phyloP scores from a whole-genome alignment of 2,797 vertebrate genomes.

The Chelmon rostratus region DNA sequence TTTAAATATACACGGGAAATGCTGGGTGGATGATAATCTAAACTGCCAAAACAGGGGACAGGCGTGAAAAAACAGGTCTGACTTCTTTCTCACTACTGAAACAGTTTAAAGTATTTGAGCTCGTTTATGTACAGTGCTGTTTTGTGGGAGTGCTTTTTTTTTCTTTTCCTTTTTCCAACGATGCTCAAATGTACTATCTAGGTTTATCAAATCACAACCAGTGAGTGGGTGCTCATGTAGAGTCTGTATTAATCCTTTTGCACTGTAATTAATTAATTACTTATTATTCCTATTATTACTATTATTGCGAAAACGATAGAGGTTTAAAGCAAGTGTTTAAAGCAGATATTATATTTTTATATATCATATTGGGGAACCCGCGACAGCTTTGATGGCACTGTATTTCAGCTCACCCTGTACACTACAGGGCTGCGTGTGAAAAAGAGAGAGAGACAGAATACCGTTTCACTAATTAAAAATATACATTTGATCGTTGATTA shows the following conservation, averaged over 20 bases:
- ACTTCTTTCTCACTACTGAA: not conserved
- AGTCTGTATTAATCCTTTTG: slow-evolving; percentile 20
- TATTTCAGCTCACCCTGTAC: slow-evolving; percentile 14
- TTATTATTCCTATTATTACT: slow-evolving; percentile 14
- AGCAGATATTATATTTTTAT: slow-evolving; percentile 9
- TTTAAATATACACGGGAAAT: not conserved
- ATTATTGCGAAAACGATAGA: not conserved
- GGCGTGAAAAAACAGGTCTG: slow-evolving; percentile 31
- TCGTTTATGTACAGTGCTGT: slow-evolving; percentile 9
- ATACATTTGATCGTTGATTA: slow-evolving; percentile 44
- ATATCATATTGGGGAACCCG: not conserved
- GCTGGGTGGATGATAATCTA: slow-evolving; percentile 20
- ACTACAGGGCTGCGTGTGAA: not conserved
- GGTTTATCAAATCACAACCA: slow-evolving; percentile 37
- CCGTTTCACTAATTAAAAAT: slow-evolving; percentile 37
- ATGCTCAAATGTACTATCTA: not conserved
- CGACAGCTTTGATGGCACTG: slow-evolving; percentile 5
- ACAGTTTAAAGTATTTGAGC: slow-evolving; percentile 12
- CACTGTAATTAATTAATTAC: slow-evolving; percentile 9
- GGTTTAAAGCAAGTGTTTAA: slow-evolving; percentile 3
- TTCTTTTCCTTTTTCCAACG: not conserved
- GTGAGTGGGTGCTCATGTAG: slow-evolving; percentile 16
- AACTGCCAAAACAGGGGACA: slow-evolving; percentile 20
- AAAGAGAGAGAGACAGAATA: not conserved
- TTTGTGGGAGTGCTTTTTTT: not conserved